These are phyloP conservation scores for Hapalemur alaotrensis DNA, from an alignment of 2,797 vertebrate genomes.

Conservation along the genomic window DNA sequence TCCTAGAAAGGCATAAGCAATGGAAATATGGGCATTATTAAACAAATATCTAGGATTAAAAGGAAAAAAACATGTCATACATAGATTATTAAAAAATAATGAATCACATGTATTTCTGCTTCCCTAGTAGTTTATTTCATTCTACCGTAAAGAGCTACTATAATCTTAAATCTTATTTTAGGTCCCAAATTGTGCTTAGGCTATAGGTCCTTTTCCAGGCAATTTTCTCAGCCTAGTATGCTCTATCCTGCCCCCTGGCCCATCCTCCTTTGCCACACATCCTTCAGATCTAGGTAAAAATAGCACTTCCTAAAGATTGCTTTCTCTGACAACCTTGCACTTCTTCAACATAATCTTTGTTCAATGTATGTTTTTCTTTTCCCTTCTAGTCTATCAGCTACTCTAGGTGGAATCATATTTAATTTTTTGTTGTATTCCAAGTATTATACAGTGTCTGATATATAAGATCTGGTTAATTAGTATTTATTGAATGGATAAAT, in stretches of 20 bases:
- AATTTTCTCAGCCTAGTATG: background rate
- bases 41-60: background rate
- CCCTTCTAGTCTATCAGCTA: background rate
- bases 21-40: background rate
- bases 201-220: background rate
- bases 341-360: background rate
- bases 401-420: background rate
- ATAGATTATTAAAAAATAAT: background rate
- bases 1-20: background rate
- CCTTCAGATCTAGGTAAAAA: background rate
- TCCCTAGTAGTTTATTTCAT: background rate
- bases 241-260: background rate
- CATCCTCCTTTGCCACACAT: background rate
- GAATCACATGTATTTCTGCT: background rate
- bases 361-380: background rate
- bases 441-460: background rate
- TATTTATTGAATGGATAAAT: background rate
- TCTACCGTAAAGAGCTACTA: background rate
- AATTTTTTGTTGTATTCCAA: background rate
- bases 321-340: background rate
- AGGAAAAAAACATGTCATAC: background rate
- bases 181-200: background rate
- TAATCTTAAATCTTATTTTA: constrained; percentile 34
- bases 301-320: background rate
- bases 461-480: background rate